Percentiles rank a stretch among this genome's conserved stretches.
These are phyloP conservation scores for Nasonia giraulti DNA, from an alignment of 1,140 invertebrate species.

Conservation along the genomic window DNA sequence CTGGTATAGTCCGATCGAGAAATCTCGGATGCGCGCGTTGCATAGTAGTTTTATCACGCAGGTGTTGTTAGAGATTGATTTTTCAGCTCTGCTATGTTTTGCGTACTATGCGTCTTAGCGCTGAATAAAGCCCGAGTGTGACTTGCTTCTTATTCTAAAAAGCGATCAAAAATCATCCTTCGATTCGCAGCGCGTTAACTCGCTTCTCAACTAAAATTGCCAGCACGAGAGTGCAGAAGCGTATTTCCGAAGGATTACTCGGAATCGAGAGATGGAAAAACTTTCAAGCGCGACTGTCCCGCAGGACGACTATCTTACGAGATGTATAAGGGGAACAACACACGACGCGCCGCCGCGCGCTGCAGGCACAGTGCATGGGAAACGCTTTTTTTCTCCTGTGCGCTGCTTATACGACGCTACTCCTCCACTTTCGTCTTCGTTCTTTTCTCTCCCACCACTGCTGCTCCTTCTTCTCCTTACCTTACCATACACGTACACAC, in stretches of 20 bases:
- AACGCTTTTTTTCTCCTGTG: conserved; percentile 11
- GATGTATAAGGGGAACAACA: background rate
- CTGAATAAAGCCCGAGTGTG: too few species aligned
- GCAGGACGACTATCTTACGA: background rate
- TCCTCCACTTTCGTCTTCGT: conserved; percentile 33
- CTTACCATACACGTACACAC: background rate
- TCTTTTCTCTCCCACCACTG: background rate
- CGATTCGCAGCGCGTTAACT: too few species aligned
- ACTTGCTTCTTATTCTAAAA: too few species aligned
- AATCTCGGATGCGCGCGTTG: conserved; percentile 53
- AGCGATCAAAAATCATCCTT: too few species aligned
- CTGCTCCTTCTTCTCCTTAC: background rate
- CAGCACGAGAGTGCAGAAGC: too few species aligned
- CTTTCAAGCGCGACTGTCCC: conserved; percentile 7
- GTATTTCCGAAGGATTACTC: too few species aligned
- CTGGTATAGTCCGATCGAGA: conserved; percentile 60
- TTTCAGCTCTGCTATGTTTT: background rate
- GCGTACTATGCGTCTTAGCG: too few species aligned
- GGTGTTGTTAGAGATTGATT: background rate
- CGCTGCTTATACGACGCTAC: background rate
- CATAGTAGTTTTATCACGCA: background rate
- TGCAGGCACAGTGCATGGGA: conserved; percentile 9
- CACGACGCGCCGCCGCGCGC: background rate
- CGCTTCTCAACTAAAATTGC: too few species aligned
- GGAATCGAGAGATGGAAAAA: background rate